Percentiles rank a stretch among this genome's conserved stretches.
phyloP scores from a whole-genome alignment of 2,113 vertebrate genomes.

The Rhinogobius similis region DNA sequence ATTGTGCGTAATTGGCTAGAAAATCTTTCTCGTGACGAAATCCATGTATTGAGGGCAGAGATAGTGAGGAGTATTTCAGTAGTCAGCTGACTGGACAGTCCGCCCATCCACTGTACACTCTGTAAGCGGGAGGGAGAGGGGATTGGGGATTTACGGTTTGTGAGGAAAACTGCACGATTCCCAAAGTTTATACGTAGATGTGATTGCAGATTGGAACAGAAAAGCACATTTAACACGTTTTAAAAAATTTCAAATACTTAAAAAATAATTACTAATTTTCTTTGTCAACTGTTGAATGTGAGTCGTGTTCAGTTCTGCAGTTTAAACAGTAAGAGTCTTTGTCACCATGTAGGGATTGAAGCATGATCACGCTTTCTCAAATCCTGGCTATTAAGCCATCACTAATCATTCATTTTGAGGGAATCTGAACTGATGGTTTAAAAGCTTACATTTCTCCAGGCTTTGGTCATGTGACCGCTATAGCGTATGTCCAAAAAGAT shows the following conservation, averaged over 20 bases:
- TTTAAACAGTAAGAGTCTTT: background rate
- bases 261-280: background rate
- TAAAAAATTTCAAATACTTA: no score
- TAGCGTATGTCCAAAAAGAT: background rate
- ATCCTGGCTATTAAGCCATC: slow-evolving; percentile 19
- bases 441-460: slow-evolving; percentile 49
- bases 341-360: background rate
- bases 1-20: slow-evolving; percentile 60
- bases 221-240: no score
- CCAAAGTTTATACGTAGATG: background rate
- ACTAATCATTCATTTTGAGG: slow-evolving; percentile 50
- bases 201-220: background rate
- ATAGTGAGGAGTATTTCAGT: slow-evolving; percentile 49
- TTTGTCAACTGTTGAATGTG: background rate
- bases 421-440: slow-evolving; percentile 49
- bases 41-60: slow-evolving; percentile 40
- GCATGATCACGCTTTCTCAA: background rate
- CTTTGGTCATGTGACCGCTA: slow-evolving; percentile 28
- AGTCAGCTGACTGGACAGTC: slow-evolving; percentile 63
- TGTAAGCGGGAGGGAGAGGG: background rate
- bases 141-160: slow-evolving; percentile 20
- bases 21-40: slow-evolving; percentile 46
- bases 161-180: background rate
- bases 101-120: slow-evolving; percentile 35
- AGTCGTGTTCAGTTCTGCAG: background rate